Evolutionary conservation across 2,113 vertebrate genomes (phyloP), one percentile per base, ranked within the genome.

Genomic region (Sturnira hondurensis): DNA sequence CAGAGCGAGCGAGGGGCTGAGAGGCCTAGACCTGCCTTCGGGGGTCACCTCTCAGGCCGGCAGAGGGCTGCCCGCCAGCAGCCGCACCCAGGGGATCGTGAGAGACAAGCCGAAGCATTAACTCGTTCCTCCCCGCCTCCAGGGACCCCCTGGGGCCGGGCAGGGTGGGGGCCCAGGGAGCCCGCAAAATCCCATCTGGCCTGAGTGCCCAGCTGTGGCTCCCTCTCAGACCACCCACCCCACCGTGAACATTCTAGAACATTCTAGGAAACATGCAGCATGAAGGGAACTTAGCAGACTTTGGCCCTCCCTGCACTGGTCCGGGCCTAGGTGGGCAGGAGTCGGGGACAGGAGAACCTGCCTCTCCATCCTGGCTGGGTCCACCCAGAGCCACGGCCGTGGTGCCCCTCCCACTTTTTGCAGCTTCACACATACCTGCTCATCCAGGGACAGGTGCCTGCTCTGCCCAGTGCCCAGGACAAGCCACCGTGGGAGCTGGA

Each of bases 281-380:
- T n/a, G 33, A 67, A n/a, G 63, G 63, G 33, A 4, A 6, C 61
- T 24, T 1, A 14, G n/a, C 50, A 20, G 2, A 0, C 0, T 2
- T 14, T 47, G 7, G 43, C 52, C n/a, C 61, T 15, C 1, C 4
- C n/a, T 2, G 36, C 10, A 41, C 82, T 36, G 74, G 24, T 36
- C n/a, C 4, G 13, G 43, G 43, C 7, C 56, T 20, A 7, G 38
- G 13, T 0, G 2, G 31, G 78, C 24, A 4, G 16, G 41, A 33
- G 33, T 5, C 16, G 41, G 41, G 80, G 86, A 6, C 15, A 5
- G n/a, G 38, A 24, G 24, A 38, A 3, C 47, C 43, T 2, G 2
- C 36, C 36, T 15, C 9, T 58, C 41, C 0, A 5, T 19, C n/a
- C 28, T 63, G 1, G 7, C 52, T 0, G 1, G 22, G 2, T 22